These are phyloP conservation scores for Sipunculus nudus DNA, from an alignment of 2,888 invertebrate species.

Conservation along the genomic window DNA sequence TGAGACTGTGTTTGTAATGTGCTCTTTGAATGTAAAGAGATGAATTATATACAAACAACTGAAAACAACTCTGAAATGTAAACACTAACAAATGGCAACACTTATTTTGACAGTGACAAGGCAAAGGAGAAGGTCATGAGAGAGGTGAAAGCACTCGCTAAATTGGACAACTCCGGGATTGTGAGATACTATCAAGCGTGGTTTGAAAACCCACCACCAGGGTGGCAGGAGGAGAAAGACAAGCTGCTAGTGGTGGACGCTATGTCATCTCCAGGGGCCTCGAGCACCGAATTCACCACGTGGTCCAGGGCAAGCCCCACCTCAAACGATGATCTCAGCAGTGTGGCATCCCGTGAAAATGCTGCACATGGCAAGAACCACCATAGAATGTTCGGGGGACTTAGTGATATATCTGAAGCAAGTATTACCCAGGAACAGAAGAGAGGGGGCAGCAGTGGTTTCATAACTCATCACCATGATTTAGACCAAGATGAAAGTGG, in stretches of 20 bases:
- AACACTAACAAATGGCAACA: too few relatives aligned
- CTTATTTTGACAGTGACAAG: constrained; percentile 74
- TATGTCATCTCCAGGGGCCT: not conserved
- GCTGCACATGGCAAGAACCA: too few relatives aligned
- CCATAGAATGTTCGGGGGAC: too few relatives aligned
- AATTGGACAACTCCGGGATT: constrained; percentile 93
- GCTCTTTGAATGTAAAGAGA: too few relatives aligned
- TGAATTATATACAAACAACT: too few relatives aligned
- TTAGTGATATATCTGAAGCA: too few relatives aligned
- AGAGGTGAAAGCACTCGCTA: constrained; percentile 93
- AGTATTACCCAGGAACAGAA: too few relatives aligned
- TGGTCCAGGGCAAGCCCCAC: not conserved
- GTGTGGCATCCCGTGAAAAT: too few relatives aligned
- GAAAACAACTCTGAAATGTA: too few relatives aligned
- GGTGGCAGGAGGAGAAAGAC: constrained; percentile 87
- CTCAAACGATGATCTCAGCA: not conserved
- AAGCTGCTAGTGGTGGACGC: constrained; percentile 48
- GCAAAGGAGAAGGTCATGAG: constrained; percentile 89
- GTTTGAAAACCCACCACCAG: constrained; percentile 89
- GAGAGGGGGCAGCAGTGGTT: constrained; percentile 2
- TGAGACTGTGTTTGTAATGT: too few relatives aligned
- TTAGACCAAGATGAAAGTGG: constrained; percentile 30
- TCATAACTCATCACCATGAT: not conserved
- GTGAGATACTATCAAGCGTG: constrained; percentile 96
- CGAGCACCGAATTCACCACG: not conserved